Percentiles rank a stretch among this genome's conserved stretches.
phyloP scores from a whole-genome alignment of 2,113 vertebrate species.

The Sminthopsis crassicaudata region DNA sequence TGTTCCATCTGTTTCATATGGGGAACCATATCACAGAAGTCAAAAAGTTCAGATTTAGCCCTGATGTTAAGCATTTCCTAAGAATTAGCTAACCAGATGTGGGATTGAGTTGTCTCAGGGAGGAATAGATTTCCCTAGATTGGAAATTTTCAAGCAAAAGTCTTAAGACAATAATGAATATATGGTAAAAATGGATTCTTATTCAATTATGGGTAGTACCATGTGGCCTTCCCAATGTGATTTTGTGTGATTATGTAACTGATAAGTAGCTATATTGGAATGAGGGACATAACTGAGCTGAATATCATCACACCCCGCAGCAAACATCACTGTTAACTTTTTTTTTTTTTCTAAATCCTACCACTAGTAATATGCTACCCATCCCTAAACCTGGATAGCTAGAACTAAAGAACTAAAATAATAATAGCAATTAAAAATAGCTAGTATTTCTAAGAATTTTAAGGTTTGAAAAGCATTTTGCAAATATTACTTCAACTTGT shows the following conservation, averaged over 20 bases:
- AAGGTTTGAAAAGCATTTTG: not conserved
- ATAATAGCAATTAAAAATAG: not conserved
- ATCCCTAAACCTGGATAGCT: constrained; percentile 3
- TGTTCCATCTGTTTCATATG: not conserved
- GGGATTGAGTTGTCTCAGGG: not conserved
- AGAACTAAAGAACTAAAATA: not conserved
- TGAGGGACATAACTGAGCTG: not conserved
- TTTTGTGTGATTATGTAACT: not conserved
- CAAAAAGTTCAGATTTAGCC: too few relatives aligned
- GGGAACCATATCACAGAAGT: not conserved
- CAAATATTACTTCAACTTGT: not conserved
- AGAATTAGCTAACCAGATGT: not conserved
- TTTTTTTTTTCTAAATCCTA: not conserved
- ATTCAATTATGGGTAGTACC: not conserved
- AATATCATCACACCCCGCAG: not conserved
- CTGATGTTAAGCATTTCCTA: not conserved
- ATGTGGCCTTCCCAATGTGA: not conserved
- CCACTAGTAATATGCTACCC: not conserved
- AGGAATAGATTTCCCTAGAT: not conserved
- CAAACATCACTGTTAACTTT: not conserved
- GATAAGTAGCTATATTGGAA: not conserved
- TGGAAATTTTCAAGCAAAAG: not conserved
- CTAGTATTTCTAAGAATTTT: not conserved
- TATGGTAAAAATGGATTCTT: not conserved
- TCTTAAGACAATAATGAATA: not conserved